These are phyloP conservation scores for Sipha flava DNA, from an alignment of 1,140 invertebrate genomes.

Conservation along the genomic window DNA sequence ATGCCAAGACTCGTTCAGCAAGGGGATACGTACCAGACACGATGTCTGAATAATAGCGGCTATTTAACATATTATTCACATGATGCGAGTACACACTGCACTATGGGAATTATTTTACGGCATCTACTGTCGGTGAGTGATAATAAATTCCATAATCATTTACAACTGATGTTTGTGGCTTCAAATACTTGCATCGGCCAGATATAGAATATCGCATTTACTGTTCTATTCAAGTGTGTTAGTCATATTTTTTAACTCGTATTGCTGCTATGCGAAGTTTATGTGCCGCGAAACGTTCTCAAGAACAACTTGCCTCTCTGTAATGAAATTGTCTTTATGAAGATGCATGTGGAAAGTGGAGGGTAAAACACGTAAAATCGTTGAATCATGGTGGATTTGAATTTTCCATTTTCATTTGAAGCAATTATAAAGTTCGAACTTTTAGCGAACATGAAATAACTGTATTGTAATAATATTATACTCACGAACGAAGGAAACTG, in stretches of 20 bases:
- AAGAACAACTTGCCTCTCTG: not conserved
- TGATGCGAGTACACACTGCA: not conserved
- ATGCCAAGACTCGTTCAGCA: not conserved
- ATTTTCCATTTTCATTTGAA: not conserved
- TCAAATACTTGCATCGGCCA: not conserved
- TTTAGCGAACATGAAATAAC: slow-evolving; percentile 25
- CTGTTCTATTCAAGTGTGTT: too few species aligned
- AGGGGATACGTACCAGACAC: not conserved
- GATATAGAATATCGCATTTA: not conserved
- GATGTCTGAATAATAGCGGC: not conserved
- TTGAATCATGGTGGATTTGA: not conserved
- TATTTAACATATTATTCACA: slow-evolving; percentile 1
- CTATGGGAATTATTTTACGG: not conserved
- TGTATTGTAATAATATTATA: not conserved
- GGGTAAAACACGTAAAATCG: not conserved
- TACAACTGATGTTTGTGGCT: not conserved
- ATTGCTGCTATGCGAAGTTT: not conserved
- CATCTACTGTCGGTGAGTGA: not conserved
- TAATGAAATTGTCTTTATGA: not conserved
- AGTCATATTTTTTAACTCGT: too few species aligned
- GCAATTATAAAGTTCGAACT: slow-evolving; percentile 22
- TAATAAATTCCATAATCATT: slow-evolving; percentile 20
- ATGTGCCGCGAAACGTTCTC: not conserved
- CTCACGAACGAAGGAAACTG: not conserved
- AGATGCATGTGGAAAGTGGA: not conserved